These are phyloP conservation scores for Ifrita kowaldi DNA, from an alignment of 2,113 vertebrate species.

Conservation along the genomic window DNA sequence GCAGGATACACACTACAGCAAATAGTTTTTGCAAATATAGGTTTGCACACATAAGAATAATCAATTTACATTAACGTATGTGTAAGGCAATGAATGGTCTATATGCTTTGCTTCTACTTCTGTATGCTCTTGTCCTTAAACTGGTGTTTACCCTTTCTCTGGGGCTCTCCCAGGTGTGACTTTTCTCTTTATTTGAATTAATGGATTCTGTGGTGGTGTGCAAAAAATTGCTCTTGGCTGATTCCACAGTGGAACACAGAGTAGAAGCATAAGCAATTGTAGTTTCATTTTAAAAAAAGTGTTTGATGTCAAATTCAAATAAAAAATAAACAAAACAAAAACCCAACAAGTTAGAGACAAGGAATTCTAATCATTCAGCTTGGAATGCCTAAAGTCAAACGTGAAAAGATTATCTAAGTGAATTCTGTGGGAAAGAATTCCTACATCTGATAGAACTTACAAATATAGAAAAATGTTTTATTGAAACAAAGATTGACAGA, in stretches of 20 bases:
- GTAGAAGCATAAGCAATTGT: background rate
- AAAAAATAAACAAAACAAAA: rapidly evolving
- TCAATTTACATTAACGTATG: background rate
- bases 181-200: background rate
- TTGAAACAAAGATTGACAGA: background rate
- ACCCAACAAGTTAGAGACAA: background rate
- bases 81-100: background rate
- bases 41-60: background rate
- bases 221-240: background rate
- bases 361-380: background rate
- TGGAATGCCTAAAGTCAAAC: background rate
- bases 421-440: background rate
- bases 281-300: background rate
- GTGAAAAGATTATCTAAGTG: background rate
- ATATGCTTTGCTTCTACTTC: background rate
- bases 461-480: background rate
- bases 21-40: background rate
- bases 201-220: background rate
- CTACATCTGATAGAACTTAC: background rate
- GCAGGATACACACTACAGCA: background rate
- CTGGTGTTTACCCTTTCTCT: background rate
- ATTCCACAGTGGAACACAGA: background rate
- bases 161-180: background rate
- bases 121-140: background rate
- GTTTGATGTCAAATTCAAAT: background rate